phyloP scores from a whole-genome alignment of 2,113 vertebrate genomes.

The Copsychus sechellarum region DNA sequence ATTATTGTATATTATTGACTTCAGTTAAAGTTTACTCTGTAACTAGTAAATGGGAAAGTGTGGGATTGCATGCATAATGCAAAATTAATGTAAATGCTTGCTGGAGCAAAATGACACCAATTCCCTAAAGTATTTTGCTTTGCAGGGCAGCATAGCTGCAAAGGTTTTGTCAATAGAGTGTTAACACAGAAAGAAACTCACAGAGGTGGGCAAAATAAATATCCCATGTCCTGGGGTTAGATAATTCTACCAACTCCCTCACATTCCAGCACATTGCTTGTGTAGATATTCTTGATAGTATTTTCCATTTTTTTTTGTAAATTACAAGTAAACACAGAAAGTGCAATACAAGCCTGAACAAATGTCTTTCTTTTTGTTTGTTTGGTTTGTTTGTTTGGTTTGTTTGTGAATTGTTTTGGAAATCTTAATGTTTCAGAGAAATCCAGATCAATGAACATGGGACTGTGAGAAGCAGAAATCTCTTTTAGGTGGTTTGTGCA shows the following conservation, averaged over 20 bases:
- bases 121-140: background rate
- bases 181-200: background rate
- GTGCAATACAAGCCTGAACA: background rate
- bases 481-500: background rate
- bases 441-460: background rate
- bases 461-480: background rate
- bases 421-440: background rate
- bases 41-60: background rate
- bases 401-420: background rate
- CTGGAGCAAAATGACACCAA: background rate
- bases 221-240: background rate
- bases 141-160: background rate
- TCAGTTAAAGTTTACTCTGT: conserved; percentile 23
- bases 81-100: background rate
- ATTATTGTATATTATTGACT: conserved; percentile 33
- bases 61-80: background rate
- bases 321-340: background rate
- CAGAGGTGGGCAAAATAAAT: background rate
- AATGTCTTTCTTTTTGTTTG: background rate
- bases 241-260: background rate
- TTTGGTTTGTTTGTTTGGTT: background rate
- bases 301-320: background rate
- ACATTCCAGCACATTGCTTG: background rate
- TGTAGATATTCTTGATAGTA: background rate
- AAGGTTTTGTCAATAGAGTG: background rate